These are phyloP conservation scores for Vulpes lagopus DNA, from an alignment of 2,113 vertebrate genomes.

Conservation along the genomic window DNA sequence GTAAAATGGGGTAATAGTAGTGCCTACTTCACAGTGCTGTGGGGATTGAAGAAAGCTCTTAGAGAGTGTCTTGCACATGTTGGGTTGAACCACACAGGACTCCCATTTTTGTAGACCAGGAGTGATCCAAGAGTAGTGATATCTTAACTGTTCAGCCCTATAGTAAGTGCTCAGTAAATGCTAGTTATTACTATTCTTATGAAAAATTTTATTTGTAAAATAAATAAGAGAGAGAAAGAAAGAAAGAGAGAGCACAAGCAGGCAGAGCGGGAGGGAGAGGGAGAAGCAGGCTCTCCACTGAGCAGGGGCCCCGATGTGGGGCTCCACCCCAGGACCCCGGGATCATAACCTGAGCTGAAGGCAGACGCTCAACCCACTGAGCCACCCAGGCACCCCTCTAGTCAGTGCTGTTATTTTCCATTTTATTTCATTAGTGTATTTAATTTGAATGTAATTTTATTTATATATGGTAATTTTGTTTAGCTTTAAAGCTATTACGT, in stretches of 20 bases:
- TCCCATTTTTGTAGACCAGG: neutral
- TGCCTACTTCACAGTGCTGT: neutral
- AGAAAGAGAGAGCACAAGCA: too few species aligned
- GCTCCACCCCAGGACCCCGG: too few species aligned
- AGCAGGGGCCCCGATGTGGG: too few species aligned
- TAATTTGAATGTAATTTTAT: slow-evolving; percentile 37
- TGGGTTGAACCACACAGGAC: neutral
- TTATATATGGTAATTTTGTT: slow-evolving; percentile 47
- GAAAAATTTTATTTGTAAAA: too few species aligned
- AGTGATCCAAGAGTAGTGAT: neutral
- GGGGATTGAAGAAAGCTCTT: neutral
- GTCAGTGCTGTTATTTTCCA: neutral
- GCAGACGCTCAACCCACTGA: too few species aligned
- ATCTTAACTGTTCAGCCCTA: neutral
- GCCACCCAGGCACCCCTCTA: too few species aligned
- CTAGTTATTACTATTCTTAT: neutral
- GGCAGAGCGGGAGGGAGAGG: too few species aligned
- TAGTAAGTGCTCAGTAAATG: neutral
- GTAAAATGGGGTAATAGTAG: neutral
- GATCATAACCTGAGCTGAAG: too few species aligned
- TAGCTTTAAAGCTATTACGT: slow-evolving; percentile 19
- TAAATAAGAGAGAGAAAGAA: too few species aligned
- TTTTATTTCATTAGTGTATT: slow-evolving; percentile 2
- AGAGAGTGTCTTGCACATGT: neutral
- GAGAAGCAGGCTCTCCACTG: too few species aligned